phyloP scores from a whole-genome alignment of 2,797 vertebrate genomes.

The Oreonectes daqikongensis region DNA sequence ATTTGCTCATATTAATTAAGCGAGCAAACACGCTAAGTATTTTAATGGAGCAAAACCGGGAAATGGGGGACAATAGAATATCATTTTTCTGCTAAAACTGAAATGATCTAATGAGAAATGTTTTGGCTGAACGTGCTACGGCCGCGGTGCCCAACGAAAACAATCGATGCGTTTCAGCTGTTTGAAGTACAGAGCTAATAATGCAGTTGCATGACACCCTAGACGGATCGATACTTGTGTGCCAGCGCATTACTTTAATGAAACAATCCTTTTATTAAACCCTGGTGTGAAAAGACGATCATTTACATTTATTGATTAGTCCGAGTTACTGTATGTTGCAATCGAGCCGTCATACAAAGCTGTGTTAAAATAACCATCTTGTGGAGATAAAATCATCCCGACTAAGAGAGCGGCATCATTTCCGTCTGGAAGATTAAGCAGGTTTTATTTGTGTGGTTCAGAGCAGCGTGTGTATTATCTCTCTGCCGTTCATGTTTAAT shows the following conservation, averaged over 20 bases:
- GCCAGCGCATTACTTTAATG: slow-evolving; percentile 58
- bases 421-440: background rate
- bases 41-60: slow-evolving; percentile 42
- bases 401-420: background rate
- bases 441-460: background rate
- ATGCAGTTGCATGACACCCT: slow-evolving; percentile 37
- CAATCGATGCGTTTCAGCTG: slow-evolving; percentile 50
- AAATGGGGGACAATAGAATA: slow-evolving; percentile 46
- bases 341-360: slow-evolving; percentile 24
- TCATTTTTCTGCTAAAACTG: slow-evolving; percentile 41
- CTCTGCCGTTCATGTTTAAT: background rate
- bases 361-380: background rate
- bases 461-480: background rate
- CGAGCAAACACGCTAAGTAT: slow-evolving; percentile 29
- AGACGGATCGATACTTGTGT: slow-evolving; percentile 50
- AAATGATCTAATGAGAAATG: slow-evolving; percentile 51
- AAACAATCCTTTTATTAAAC: slow-evolving; percentile 59
- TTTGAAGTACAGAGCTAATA: slow-evolving; percentile 46
- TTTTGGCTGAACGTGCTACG: slow-evolving; percentile 29
- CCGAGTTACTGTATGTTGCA: slow-evolving; percentile 16
- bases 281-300: slow-evolving; percentile 36
- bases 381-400: background rate
- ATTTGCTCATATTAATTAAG: slow-evolving; percentile 50
- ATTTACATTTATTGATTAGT: slow-evolving; percentile 50
- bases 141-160: slow-evolving; percentile 30